Percentiles rank a stretch among this genome's conserved stretches.
These are phyloP conservation scores for Mormyrus iriodes DNA, from an alignment of 2,113 vertebrate species.

Conservation along the genomic window DNA sequence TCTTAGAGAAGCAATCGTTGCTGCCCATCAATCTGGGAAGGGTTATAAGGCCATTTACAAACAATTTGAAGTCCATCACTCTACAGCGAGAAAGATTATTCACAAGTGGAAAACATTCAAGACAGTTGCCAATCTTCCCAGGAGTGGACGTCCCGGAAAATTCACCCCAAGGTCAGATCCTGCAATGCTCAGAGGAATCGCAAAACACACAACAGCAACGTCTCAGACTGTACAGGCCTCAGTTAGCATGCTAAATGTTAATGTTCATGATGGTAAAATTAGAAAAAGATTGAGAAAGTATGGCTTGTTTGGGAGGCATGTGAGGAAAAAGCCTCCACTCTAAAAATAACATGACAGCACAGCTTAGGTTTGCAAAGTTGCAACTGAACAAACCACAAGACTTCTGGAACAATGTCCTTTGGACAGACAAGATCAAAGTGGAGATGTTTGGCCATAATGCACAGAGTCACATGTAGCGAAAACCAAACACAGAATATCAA, in stretches of 20 bases:
- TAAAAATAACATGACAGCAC: neutral
- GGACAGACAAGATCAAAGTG: neutral
- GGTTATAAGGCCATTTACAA: neutral
- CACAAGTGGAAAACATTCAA: neutral
- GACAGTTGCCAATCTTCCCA: neutral
- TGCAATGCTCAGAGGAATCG: too few species aligned
- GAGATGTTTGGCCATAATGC: neutral
- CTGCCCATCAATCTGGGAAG: neutral
- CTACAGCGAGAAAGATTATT: neutral
- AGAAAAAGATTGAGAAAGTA: neutral
- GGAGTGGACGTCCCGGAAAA: neutral
- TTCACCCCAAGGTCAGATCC: neutral
- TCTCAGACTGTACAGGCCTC: neutral
- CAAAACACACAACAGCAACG: neutral
- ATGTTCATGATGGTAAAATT: neutral
- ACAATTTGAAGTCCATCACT: neutral
- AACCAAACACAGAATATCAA: neutral
- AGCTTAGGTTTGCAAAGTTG: neutral
- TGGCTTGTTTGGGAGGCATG: neutral
- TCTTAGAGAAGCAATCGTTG: neutral
- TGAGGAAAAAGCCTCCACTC: neutral
- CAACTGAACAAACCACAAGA: neutral
- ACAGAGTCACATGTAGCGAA: neutral
- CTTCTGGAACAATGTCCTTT: neutral
- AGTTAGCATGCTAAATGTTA: neutral